Percentiles rank a stretch among this genome's conserved stretches.
Evolutionary conservation across 2,888 invertebrate species (phyloP).

Genomic region (Oscheius onirici): DNA sequence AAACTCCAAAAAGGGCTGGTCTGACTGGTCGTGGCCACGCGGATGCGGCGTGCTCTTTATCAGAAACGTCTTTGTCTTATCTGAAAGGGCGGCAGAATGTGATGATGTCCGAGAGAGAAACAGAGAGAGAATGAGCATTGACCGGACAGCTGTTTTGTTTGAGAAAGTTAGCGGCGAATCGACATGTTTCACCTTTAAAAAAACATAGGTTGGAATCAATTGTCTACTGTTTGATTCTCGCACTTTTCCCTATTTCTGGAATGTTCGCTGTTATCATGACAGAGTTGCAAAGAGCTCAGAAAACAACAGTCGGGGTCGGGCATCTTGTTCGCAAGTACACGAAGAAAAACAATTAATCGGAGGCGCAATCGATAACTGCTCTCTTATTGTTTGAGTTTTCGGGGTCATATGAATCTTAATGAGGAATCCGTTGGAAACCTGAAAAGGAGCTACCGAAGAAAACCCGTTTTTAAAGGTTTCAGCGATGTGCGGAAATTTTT

Average conservation of each 20-base stretch:
- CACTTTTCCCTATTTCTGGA: no score
- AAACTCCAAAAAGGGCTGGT: constrained; percentile 16
- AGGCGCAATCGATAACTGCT: not conserved
- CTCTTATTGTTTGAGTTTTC: no score
- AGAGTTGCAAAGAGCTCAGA: not conserved
- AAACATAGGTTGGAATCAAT: no score
- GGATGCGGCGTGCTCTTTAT: not conserved
- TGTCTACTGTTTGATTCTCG: no score
- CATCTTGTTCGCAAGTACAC: not conserved
- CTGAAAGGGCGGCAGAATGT: constrained; percentile 11
- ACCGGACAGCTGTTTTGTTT: not conserved
- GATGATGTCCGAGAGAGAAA: constrained; percentile 4
- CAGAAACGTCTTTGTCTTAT: constrained; percentile 1
- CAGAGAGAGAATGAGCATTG: not conserved
- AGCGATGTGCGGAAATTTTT: no score
- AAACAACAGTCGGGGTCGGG: not conserved
- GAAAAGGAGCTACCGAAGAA: no score
- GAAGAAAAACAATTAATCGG: not conserved
- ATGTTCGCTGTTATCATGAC: no score
- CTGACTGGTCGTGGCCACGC: not conserved
- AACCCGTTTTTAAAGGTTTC: no score
- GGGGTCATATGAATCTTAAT: no score
- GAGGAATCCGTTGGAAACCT: no score
- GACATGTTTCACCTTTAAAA: not conserved
- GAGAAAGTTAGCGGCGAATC: not conserved